Base-by-base conservation (phyloP, 1,140 invertebrate species). In the Hylaeus volcanicus region DNA sequence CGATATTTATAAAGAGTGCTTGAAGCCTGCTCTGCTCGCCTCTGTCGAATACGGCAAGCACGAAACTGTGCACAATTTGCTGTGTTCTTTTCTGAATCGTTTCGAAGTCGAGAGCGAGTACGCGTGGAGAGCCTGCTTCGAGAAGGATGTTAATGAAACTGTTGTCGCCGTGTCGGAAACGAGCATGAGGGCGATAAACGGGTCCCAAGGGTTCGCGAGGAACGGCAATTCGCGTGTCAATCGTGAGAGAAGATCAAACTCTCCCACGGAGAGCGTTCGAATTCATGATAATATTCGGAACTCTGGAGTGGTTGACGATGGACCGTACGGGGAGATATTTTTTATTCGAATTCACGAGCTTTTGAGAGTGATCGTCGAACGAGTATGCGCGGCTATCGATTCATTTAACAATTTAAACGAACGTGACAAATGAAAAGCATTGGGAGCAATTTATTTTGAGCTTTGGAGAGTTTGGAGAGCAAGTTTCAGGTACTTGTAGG, bases 91-190 rank as follows among this genome's bases (percentile, higher is more conserved):
- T 15, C 58, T 70, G 0, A 90, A 91, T 79, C 51, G 60, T 11
- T 90, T 91, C 48, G 87, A 91, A 15, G 6, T 8, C 0, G 88
- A 90, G 41, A 88, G 74, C 9, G 64, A 84, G n/a, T 73, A 61
- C 0, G 69, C 85, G 0, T 75, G 14, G 1, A 48, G 8, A 0
- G 48, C 55, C 51, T 73, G 45, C 12, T 48, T 53, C 4, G 1
- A 0, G 2, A 64, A 74, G 26, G 11, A 58, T 0, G 6, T 3
- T 5, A 64, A 12, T 1, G 53, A 48, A 6, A 2, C 1, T 53
- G 11, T n/a, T 45, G n/a, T 2, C 11, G 26, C 5, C 11, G 6
- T 4, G 12, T 26, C 56, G 9, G 43, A 74, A n/a, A 37, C n/a
- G 3, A 51, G 55, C 5, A 12, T 14, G 5, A 41, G 48, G 41